Conservation (phyloP, 2,888 invertebrate species). For the Machimus rusticus region DNA sequence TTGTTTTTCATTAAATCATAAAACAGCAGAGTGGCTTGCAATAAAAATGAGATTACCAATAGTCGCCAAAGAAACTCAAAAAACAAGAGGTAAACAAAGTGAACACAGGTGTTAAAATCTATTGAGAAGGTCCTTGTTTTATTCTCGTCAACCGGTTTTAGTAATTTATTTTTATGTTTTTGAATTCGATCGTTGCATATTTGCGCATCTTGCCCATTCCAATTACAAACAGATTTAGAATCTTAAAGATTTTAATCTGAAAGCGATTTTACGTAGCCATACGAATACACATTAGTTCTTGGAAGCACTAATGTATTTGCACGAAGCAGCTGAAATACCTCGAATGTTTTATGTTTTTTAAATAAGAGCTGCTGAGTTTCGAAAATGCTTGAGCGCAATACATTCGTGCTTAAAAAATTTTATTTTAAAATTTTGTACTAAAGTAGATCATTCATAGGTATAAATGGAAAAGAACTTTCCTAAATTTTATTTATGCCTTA, state of each 20-base stretch:
- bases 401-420: background rate
- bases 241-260: constrained; percentile 26
- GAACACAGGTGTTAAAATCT: constrained; percentile 53
- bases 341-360: background rate
- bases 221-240: constrained; percentile 20
- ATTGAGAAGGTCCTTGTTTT: constrained; percentile 64
- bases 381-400: background rate
- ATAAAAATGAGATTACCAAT: constrained; percentile 37
- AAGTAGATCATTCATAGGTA: constrained; percentile 22
- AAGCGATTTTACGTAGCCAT: constrained; percentile 33
- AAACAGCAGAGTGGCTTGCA: constrained; percentile 47
- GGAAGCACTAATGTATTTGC: constrained; percentile 14
- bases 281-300: background rate
- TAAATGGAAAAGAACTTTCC: background rate
- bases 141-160: constrained; percentile 43
- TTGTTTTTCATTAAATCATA: background rate
- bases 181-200: background rate
- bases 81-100: constrained; percentile 54
- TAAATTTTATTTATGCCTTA: constrained; percentile 3
- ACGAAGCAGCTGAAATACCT: background rate
- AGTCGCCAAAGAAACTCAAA: constrained; percentile 47
- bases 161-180: background rate
- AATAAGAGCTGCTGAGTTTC: background rate
- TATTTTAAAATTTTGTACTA: background rate
- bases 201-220: background rate